Conservation (phyloP, 2,797 vertebrate species). For the Notamacropus eugenii region DNA sequence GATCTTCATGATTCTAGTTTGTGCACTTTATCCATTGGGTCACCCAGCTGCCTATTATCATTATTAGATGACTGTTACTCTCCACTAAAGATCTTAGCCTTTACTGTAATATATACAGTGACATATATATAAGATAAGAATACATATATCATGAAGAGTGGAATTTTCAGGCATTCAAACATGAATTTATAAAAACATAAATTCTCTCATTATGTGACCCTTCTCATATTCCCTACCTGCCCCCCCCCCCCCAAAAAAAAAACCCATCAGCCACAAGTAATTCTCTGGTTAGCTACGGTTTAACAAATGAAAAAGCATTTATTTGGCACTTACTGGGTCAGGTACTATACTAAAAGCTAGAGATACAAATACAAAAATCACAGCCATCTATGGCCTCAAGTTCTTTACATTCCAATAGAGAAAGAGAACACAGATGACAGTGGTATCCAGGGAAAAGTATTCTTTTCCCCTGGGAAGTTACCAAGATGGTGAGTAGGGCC, state of each 20-base stretch:
- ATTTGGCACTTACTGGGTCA: not conserved
- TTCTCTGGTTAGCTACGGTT: not conserved
- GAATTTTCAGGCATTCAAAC: not conserved
- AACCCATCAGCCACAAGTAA: not conserved
- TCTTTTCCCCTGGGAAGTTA: not conserved
- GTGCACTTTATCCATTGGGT: not conserved
- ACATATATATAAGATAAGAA: not conserved
- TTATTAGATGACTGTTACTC: not conserved
- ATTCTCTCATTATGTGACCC: not conserved
- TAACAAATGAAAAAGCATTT: not conserved
- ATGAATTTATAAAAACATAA: not conserved
- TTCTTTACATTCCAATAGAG: not conserved
- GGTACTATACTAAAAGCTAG: not conserved
- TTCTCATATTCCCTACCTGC: too few species aligned
- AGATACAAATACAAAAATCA: not conserved
- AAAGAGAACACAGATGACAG: not conserved
- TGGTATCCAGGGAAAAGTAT: not conserved
- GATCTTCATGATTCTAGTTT: not conserved
- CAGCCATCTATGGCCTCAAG: not conserved
- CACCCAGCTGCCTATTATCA: not conserved
- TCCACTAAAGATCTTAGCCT: not conserved
- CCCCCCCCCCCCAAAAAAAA: not conserved
- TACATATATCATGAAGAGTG: not conserved
- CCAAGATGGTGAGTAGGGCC: not conserved
- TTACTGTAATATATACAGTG: not conserved